Base-by-base conservation (phyloP, 2,797 vertebrate species). In the Huso huso region DNA sequence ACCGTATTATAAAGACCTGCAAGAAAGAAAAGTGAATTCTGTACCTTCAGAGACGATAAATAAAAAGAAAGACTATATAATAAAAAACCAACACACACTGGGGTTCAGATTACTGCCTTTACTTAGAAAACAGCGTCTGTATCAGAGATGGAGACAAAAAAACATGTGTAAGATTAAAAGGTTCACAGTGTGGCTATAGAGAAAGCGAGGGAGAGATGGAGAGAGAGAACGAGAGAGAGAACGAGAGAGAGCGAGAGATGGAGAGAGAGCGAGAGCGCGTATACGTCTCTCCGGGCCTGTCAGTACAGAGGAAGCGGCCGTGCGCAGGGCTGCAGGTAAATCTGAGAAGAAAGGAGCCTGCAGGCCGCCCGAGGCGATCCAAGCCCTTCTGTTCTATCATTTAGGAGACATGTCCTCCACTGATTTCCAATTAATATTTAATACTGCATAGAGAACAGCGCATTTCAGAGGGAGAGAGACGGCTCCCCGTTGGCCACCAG, bases 401-500 rank as follows among this genome's bases (percentile, higher is more conserved):
- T 88, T 90, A 91, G 83, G 81, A 86, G 86, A 91, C 86, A 90
- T 87, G 84, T 84, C 82, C 82, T 88, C 82, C 83, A 86, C 86
- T 77, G 74, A 84, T 87, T 85, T 75, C 74, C 72, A 85, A 88
- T 89, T 81, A 89, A 83, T 86, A 85, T 76, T 85, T 80, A 76
- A 89, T 86, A 81, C 72, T 63, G 76, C 78, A 75, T 69, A 84
- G 83, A 80, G 73, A 76, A 81, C 1, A 48, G 84, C 70, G 73
- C 75, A 76, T 77, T 77, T 74, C 9, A 63, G 62, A 60, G 75
- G 65, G 59, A 37, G 50, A 37, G 50, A 1, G 0, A 48, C 2
- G 2, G 12, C n/a, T 11, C 60, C 60, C 57, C 2, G 60, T 10
- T 37, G 68, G 62, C 64, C 61, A 11, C 51, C 48, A 10, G 53